Conservation (phyloP, 1,140 invertebrate species). For the Bilobella aurantiaca region DNA sequence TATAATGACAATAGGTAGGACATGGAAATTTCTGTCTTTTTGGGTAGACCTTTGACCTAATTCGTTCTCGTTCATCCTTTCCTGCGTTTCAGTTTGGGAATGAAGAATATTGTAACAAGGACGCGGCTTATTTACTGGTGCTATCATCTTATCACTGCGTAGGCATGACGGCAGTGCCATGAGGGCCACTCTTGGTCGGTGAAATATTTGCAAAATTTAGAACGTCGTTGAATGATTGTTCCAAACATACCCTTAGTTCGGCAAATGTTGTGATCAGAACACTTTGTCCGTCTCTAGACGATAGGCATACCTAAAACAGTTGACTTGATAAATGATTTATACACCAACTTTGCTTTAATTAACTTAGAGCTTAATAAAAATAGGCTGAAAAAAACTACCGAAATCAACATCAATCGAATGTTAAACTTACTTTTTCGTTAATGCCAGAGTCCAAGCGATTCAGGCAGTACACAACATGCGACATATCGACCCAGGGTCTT, state of each 20-base stretch:
- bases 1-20: no score
- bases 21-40: no score
- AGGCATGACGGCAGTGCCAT: no score
- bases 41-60: no score
- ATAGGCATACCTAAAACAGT: conserved; percentile 72
- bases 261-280: conserved; percentile 87
- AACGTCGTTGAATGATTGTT: conserved; percentile 80
- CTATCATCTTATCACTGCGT: no score
- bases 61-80: no score
- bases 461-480: conserved; percentile 83
- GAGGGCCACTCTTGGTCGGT: no score
- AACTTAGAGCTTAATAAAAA: background rate
- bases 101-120: no score
- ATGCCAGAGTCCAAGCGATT: conserved; percentile 88
- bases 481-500: conserved; percentile 87
- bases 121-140: no score
- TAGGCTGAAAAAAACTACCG: background rate
- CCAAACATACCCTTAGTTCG: conserved; percentile 88
- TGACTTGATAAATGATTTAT: background rate
- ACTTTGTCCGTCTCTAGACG: conserved; percentile 91
- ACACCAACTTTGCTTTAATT: background rate
- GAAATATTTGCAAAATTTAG: background rate
- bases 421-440: conserved; percentile 60
- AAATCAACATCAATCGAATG: background rate
- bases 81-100: no score